Evolutionary conservation across 2,113 vertebrate genomes (phyloP).

Genomic region (Nyctereutes procyonoides): DNA sequence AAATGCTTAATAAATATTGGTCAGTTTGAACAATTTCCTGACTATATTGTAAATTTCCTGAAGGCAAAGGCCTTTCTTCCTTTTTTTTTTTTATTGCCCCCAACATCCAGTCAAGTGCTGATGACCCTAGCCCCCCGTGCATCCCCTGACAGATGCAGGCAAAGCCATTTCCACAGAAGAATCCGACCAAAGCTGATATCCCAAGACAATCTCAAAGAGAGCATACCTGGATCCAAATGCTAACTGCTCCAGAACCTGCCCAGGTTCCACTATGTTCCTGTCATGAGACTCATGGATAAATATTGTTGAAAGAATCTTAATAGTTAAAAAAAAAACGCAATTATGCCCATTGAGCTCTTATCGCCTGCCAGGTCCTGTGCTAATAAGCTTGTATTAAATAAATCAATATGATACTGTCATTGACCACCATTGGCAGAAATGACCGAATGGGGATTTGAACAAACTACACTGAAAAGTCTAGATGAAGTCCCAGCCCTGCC

Average conservation of each 20-base stretch:
- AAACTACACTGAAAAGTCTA: neutral
- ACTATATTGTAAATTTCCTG: neutral
- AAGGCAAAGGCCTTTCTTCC: neutral
- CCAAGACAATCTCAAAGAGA: neutral
- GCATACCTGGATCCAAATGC: neutral
- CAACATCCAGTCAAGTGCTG: neutral
- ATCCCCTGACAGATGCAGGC: neutral
- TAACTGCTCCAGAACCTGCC: neutral
- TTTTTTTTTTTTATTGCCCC: neutral
- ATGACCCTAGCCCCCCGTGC: neutral
- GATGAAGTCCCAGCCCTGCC: neutral
- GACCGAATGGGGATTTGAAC: neutral
- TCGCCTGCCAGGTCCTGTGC: neutral
- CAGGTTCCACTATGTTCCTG: neutral
- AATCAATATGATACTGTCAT: neutral
- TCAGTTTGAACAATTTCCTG: neutral
- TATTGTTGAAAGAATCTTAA: slow-evolving; percentile 13
- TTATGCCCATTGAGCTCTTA: neutral
- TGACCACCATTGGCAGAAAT: neutral
- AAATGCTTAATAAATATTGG: slow-evolving; percentile 44
- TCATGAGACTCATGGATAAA: neutral
- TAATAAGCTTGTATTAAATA: slow-evolving; percentile 8
- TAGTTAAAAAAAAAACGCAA: neutral
- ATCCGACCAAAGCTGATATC: neutral
- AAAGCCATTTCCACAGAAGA: slow-evolving; percentile 1